These are phyloP conservation scores for Zosterops borbonicus DNA, from an alignment of 2,113 vertebrate genomes.

Conservation along the genomic window DNA sequence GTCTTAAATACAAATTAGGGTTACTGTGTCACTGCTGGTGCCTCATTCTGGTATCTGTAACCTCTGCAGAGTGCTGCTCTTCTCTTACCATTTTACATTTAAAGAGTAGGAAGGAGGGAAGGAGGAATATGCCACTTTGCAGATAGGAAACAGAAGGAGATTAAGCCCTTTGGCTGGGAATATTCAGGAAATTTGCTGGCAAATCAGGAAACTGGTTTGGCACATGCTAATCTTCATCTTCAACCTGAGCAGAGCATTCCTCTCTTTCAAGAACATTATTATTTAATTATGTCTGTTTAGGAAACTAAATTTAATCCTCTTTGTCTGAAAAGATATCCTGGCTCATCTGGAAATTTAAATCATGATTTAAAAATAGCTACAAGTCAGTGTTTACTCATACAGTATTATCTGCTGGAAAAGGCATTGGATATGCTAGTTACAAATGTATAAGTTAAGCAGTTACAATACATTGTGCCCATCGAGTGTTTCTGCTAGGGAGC, in stretches of 20 bases:
- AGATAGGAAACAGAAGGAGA: neutral
- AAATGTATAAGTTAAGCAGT: neutral
- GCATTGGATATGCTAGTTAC: neutral
- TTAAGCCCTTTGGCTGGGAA: neutral
- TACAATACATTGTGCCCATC: neutral
- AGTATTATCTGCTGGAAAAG: neutral
- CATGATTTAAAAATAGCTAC: neutral
- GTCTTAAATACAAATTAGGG: neutral
- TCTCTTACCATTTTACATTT: neutral
- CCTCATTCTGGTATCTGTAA: neutral
- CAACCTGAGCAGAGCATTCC: neutral
- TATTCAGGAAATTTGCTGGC: constrained; percentile 8
- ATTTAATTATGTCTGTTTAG: neutral
- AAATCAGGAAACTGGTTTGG: neutral
- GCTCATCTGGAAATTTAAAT: neutral
- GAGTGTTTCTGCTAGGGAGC: neutral
- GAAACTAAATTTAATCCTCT: neutral
- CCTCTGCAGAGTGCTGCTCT: neutral
- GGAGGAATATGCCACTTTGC: neutral
- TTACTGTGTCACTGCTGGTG: neutral
- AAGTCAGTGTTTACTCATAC: neutral
- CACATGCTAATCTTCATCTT: neutral
- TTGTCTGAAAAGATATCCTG: neutral
- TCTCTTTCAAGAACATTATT: neutral
- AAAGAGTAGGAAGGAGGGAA: neutral